Percentiles rank a stretch among this genome's conserved stretches.
These are phyloP conservation scores for Pterostichus madidus DNA, from an alignment of 2,888 invertebrate species.

Conservation along the genomic window DNA sequence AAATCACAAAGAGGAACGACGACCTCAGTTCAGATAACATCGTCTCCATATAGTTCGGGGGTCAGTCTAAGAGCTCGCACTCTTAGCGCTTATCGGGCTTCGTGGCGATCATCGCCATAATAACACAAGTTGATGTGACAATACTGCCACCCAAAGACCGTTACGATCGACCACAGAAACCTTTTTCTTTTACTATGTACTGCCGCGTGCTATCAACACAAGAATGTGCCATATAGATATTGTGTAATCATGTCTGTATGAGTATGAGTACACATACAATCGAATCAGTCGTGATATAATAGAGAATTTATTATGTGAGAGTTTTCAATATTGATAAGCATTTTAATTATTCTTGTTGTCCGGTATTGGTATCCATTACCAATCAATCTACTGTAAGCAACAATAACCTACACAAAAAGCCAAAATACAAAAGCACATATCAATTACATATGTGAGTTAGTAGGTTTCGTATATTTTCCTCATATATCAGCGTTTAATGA, in stretches of 20 bases:
- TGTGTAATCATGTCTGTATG: not conserved
- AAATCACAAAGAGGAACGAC: not conserved
- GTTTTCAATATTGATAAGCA: no score
- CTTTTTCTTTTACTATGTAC: constrained; percentile 2
- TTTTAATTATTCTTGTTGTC: no score
- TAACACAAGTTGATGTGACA: constrained; percentile 16
- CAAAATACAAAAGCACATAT: no score
- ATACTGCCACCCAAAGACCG: not conserved
- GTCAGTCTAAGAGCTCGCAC: not conserved
- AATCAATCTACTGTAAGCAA: no score
- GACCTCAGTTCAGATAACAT: not conserved
- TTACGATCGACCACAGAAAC: constrained; percentile 1
- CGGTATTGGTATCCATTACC: no score
- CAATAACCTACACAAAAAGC: no score
- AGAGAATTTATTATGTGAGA: no score
- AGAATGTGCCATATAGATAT: constrained; percentile 2
- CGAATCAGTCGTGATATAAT: no score
- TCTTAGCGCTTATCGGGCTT: not conserved
- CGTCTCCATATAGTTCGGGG: not conserved
- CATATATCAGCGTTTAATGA: constrained; percentile 37
- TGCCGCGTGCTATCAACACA: not conserved
- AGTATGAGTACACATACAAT: not conserved
- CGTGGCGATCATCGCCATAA: not conserved
- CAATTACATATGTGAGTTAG: no score
- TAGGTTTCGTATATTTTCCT: constrained; percentile 8